Conservation (phyloP, 2,888 invertebrate species). For the Cylloceria caligata region DNA sequence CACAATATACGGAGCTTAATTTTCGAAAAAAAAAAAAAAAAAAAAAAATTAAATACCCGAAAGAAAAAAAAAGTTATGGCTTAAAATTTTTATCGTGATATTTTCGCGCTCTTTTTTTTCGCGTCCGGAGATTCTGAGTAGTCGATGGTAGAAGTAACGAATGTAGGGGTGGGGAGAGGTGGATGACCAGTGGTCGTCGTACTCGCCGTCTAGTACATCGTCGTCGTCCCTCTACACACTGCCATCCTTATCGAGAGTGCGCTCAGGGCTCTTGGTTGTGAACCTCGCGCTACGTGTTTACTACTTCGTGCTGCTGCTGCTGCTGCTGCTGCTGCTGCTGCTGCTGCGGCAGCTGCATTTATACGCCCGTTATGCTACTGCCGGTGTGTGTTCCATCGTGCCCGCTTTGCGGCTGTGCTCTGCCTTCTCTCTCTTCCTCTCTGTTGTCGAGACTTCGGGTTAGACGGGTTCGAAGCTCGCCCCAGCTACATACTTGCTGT, state of each 20-base stretch:
- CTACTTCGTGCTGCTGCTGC: conserved; percentile 45
- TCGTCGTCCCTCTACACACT: conserved; percentile 49
- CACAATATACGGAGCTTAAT: too few relatives aligned
- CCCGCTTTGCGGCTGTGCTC: conserved; percentile 46
- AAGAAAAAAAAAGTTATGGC: background rate
- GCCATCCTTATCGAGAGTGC: conserved; percentile 62
- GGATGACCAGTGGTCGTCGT: conserved; percentile 48
- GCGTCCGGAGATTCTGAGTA: conserved; percentile 41
- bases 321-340: too few relatives aligned
- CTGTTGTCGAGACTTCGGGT: conserved; percentile 54
- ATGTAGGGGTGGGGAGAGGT: conserved; percentile 29
- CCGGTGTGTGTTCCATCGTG: conserved; percentile 43
- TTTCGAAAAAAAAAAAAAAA: background rate
- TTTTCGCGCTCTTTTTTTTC: conserved; percentile 18
- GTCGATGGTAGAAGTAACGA: conserved; percentile 22
- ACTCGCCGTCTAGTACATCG: conserved; percentile 39
- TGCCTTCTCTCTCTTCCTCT: conserved; percentile 8
- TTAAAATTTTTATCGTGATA: background rate
- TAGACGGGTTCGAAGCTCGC: conserved; percentile 63
- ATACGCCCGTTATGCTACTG: conserved; percentile 60
- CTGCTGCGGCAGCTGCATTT: conserved; percentile 65
- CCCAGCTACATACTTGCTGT: conserved; percentile 25
- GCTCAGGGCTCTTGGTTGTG: conserved; percentile 51
- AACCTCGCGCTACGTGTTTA: conserved; percentile 57
- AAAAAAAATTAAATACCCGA: background rate